Base-by-base conservation (phyloP, 2,888 invertebrate genomes). In the Copidosoma aretas region DNA sequence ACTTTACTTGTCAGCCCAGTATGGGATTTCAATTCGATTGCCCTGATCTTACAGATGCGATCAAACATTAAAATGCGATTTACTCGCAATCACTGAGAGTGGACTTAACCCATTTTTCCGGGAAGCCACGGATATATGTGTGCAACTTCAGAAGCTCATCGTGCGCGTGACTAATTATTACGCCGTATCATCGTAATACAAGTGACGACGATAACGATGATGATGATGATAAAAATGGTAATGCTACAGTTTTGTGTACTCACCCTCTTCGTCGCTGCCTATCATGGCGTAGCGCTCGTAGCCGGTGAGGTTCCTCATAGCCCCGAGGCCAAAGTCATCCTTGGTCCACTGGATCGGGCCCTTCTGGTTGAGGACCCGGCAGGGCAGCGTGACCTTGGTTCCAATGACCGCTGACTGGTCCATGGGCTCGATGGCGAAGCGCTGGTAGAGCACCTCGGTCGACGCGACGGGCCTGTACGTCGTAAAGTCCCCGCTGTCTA, bases 321-420 rank as follows among this genome's bases (percentile, higher is more conserved):
- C 90, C 1, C 98, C 98, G 43, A 98, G 88, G 0, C 97, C 98
- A 80, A 97, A 98, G 81, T 95, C 97, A 80, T 97, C 96, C 81
- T 95, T 94, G 68, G 97, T 97, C 98, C 98, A 98, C 84, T 98
- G 98, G 64, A 98, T 88, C 64, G 91, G 90, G 0, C 98, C 98
- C 56, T 89, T 89, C 83, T 95, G 94, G 80, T 93, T 91, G 81
- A 94, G 91, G 25, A 97, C 94, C 52, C 93, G 87, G 84, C 97
- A 98, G 5, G 95, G 95, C 67, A 97, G 86, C 15, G 95, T 94
- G 53, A 95, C 94, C 69, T 93, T 89, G 63, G 93, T 92, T 17
- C 96, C 96, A 58, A 93, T 91, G 60, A 94, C 92, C 8, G 95
- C 95, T 41, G 94, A 94, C 86, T 93, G 88, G 87, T 96, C 94